Percentiles rank a stretch among this genome's conserved stretches.
Evolutionary conservation across 1,140 invertebrate genomes (phyloP).

Genomic region (Drosophila erecta): DNA sequence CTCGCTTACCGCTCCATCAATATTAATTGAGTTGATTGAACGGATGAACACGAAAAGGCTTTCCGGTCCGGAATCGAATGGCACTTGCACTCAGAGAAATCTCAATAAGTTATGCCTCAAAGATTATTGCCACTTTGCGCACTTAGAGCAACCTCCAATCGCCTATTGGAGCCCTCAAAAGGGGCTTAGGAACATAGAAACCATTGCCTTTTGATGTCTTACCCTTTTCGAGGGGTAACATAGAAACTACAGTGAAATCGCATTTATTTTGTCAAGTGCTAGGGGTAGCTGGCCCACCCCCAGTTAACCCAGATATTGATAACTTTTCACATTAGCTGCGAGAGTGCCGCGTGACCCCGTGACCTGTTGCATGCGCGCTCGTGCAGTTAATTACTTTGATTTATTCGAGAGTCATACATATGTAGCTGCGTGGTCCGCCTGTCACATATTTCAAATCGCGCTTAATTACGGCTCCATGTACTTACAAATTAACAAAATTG

Average conservation of each 20-base stretch:
- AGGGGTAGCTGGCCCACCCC: not conserved
- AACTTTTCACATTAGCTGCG: conserved; percentile 18
- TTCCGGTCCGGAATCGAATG: conserved; percentile 6
- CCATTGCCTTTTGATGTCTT: too few species aligned
- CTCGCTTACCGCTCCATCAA: conserved; percentile 18
- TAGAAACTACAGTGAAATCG: too few species aligned
- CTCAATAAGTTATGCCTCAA: not conserved
- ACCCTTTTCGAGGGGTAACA: too few species aligned
- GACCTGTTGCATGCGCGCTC: conserved; percentile 68
- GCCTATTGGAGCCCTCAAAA: too few species aligned
- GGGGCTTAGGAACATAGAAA: too few species aligned
- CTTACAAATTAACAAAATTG: conserved; percentile 75
- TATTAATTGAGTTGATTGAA: conserved; percentile 51
- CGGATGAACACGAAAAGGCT: conserved; percentile 37
- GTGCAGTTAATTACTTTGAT: conserved; percentile 78
- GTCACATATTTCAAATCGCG: conserved; percentile 77
- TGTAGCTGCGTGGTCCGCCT: conserved; percentile 51
- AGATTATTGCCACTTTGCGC: not conserved
- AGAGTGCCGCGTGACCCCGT: conserved; percentile 51
- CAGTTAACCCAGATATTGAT: conserved; percentile 31
- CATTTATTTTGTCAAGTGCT: conserved; percentile 17
- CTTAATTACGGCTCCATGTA: conserved; percentile 70
- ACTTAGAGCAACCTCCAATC: too few species aligned
- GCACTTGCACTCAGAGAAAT: conserved; percentile 18
- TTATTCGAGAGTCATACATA: conserved; percentile 69